Percentiles rank a stretch among this genome's conserved stretches.
These are phyloP conservation scores for Kryptolebias ocellatus DNA, from an alignment of 2,797 vertebrate species.

Conservation along the genomic window DNA sequence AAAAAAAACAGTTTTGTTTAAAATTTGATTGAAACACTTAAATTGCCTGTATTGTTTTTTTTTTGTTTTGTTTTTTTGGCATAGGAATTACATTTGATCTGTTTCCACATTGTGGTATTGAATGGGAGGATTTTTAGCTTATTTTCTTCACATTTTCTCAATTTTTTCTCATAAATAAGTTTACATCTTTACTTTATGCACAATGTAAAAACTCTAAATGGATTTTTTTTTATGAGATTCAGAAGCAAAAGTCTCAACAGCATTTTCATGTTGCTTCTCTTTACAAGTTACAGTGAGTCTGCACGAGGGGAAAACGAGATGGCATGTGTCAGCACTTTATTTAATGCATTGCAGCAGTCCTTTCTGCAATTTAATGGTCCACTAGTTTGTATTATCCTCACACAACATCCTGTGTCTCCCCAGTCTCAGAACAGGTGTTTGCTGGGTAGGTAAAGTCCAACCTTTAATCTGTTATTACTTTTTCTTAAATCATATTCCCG, in stretches of 20 bases:
- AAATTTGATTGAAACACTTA: no score
- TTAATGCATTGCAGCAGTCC: constrained; percentile 34
- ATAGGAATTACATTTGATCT: neutral
- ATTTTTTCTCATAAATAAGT: neutral
- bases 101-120: neutral
- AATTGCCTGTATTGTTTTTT: neutral
- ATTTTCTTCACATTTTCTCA: no score
- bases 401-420: constrained; percentile 50
- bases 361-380: constrained; percentile 51
- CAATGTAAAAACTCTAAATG: constrained; percentile 18
- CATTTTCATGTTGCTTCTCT: constrained; percentile 6
- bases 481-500: no score
- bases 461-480: neutral
- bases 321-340: constrained; percentile 65
- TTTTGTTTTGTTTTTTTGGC: neutral
- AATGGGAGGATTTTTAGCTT: no score
- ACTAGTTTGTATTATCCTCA: constrained; percentile 58
- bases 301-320: constrained; percentile 14
- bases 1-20: no score
- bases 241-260: constrained; percentile 25
- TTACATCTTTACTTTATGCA: constrained; percentile 17
- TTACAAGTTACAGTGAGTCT: constrained; percentile 19
- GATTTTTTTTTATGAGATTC: constrained; percentile 18
- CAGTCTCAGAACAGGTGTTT: constrained; percentile 61
- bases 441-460: constrained; percentile 32